A percentile compares a stretch with the other conserved stretches of the same genome.
Conservation (phyloP, 1,140 invertebrate genomes). For the Drepana arcuata region DNA sequence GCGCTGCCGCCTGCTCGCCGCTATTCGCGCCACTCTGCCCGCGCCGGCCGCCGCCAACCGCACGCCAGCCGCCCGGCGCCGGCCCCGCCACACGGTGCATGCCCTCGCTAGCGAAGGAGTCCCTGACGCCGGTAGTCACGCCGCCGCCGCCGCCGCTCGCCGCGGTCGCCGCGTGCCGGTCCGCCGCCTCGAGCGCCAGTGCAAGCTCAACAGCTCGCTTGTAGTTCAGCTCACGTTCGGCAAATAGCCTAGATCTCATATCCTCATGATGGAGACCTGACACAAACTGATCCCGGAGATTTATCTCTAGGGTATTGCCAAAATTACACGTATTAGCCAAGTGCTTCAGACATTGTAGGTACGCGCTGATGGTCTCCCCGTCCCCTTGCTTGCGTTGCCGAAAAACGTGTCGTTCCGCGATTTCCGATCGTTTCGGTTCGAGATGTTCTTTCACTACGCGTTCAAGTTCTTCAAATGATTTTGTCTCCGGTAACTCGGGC, state of each 20-base stretch:
- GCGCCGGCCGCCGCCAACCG: background rate
- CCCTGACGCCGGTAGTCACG: conserved; percentile 11
- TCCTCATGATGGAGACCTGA: conserved; percentile 16
- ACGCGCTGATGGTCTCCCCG: conserved; percentile 14
- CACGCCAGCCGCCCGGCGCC: background rate
- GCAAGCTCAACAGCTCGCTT: conserved; percentile 12
- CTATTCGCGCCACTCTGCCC: background rate
- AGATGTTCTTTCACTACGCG: conserved; percentile 3
- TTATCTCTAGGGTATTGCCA: conserved; percentile 10
- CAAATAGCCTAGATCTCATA: conserved; percentile 21
- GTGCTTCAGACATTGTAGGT: conserved; percentile 24
- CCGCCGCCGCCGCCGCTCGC: conserved; percentile 3
- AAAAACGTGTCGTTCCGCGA: conserved; percentile 1
- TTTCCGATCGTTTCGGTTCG: conserved; percentile 1
- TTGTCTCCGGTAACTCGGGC: conserved; percentile 13
- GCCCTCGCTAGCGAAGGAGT: conserved; percentile 14
- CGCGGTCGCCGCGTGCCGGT: conserved; percentile 13
- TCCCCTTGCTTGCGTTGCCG: conserved; percentile 1
- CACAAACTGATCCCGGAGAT: conserved; percentile 22
- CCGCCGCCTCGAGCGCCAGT: conserved; percentile 20
- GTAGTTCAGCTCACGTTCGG: conserved; percentile 1
- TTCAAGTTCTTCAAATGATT: conserved; percentile 1
- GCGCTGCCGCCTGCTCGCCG: background rate
- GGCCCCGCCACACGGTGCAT: conserved; percentile 6
- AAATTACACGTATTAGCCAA: conserved; percentile 25